These are phyloP conservation scores for Lethrus apterus DNA, from an alignment of 1,140 invertebrate genomes.

Conservation along the genomic window DNA sequence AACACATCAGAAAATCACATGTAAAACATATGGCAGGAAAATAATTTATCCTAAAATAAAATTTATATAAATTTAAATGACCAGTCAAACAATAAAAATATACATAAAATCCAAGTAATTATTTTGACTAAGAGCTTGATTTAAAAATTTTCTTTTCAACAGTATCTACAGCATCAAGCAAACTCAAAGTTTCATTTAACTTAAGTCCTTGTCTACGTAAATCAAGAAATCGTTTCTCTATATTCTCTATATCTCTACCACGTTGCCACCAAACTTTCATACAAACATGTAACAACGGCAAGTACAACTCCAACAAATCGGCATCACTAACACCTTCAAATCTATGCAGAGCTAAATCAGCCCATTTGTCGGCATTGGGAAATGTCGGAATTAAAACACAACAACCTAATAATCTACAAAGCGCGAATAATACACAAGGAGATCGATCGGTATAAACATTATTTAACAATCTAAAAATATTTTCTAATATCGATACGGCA, in stretches of 20 bases:
- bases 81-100: too few relatives aligned
- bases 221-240: slow-evolving; percentile 52
- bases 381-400: slow-evolving; percentile 45
- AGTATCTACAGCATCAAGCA: slow-evolving; percentile 49
- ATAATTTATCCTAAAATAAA: too few relatives aligned
- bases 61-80: too few relatives aligned
- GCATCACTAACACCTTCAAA: slow-evolving; percentile 59
- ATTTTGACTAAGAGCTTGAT: too few relatives aligned
- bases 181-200: slow-evolving; percentile 46
- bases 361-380: slow-evolving; percentile 57
- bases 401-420: slow-evolving; percentile 64
- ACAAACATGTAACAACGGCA: slow-evolving; percentile 61
- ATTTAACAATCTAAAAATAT: slow-evolving; percentile 63
- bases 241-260: slow-evolving; percentile 51
- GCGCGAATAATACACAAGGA: slow-evolving; percentile 55
- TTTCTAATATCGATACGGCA: slow-evolving; percentile 59
- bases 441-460: slow-evolving; percentile 66
- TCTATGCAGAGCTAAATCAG: slow-evolving; percentile 57
- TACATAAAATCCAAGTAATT: too few relatives aligned
- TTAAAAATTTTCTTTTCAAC: slow-evolving; percentile 23
- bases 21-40: too few relatives aligned
- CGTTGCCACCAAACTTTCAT: slow-evolving; percentile 59
- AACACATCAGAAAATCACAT: too few relatives aligned
- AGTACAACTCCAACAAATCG: slow-evolving; percentile 56
- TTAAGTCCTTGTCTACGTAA: slow-evolving; percentile 55